phyloP scores from a whole-genome alignment of 2,113 vertebrate genomes.

The Origma solitaria region DNA sequence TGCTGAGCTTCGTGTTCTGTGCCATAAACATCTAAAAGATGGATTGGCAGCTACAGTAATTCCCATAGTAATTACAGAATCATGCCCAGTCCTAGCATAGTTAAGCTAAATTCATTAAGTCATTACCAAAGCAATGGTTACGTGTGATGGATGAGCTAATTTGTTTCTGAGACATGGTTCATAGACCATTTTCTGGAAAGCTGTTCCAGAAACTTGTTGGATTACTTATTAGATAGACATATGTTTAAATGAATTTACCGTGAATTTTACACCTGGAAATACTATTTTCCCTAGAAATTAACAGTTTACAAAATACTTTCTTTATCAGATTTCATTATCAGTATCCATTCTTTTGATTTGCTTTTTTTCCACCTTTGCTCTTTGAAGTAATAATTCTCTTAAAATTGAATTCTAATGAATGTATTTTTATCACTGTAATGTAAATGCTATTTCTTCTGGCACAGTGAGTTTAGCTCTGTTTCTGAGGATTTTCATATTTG shows the following conservation, averaged over 20 bases:
- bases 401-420: background rate
- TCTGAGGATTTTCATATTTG: background rate
- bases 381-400: constrained; percentile 28
- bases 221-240: background rate
- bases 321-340: background rate
- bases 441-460: constrained; percentile 18
- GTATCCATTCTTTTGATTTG: background rate
- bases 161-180: constrained; percentile 9
- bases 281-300: background rate
- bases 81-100: background rate
- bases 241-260: background rate
- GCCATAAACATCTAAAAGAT: constrained; percentile 8
- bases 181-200: constrained; percentile 12
- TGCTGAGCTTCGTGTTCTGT: background rate
- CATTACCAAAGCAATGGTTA: background rate
- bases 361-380: background rate
- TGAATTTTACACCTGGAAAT: constrained; percentile 16
- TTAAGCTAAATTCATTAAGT: constrained; percentile 31
- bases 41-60: background rate
- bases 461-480: background rate
- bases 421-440: background rate
- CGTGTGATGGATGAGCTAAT: background rate
- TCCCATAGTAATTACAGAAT: constrained; percentile 19
- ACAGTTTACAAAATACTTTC: background rate
- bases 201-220: constrained; percentile 13